Evolutionary conservation across 2,797 vertebrate genomes (phyloP).

Genomic region (Chlorospingus flavigularis): DNA sequence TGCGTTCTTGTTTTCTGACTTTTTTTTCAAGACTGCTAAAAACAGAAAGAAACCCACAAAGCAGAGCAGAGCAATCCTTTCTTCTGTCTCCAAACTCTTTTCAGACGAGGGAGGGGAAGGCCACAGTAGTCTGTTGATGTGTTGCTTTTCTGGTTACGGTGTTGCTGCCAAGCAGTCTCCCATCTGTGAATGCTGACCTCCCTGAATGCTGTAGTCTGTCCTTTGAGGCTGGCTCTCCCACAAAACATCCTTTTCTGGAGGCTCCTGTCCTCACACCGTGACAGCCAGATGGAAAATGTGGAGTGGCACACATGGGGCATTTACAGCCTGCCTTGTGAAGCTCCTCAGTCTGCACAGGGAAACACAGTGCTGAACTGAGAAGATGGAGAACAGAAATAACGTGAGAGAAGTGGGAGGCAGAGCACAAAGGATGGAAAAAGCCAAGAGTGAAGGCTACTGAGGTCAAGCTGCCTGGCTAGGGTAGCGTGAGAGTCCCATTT

Average conservation of each 20-base stretch:
- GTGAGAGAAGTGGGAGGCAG: not conserved
- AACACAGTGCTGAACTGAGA: not conserved
- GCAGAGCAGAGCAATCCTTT: not conserved
- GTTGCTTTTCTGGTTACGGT: not conserved
- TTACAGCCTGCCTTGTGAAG: not conserved
- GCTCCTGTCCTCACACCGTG: fast-evolving
- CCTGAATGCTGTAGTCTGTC: not conserved
- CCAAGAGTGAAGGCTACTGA: not conserved
- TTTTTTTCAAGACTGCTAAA: not conserved
- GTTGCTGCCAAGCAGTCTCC: not conserved
- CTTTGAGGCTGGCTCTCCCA: not conserved
- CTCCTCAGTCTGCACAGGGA: not conserved
- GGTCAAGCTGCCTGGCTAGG: not conserved
- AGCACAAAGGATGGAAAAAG: not conserved
- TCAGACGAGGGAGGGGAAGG: not conserved
- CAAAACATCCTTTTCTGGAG: not conserved
- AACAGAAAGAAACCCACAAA: not conserved
- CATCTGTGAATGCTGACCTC: not conserved
- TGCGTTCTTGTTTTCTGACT: not conserved
- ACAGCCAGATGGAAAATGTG: not conserved
- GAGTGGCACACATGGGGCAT: not conserved
- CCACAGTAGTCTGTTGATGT: not conserved
- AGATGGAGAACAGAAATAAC: not conserved
- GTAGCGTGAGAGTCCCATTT: not conserved
- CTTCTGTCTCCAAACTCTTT: not conserved